Evolutionary conservation across 2,888 invertebrate species (phyloP), one percentile per base, ranked within the genome.

Genomic region (Gandaritis pyraliata): DNA sequence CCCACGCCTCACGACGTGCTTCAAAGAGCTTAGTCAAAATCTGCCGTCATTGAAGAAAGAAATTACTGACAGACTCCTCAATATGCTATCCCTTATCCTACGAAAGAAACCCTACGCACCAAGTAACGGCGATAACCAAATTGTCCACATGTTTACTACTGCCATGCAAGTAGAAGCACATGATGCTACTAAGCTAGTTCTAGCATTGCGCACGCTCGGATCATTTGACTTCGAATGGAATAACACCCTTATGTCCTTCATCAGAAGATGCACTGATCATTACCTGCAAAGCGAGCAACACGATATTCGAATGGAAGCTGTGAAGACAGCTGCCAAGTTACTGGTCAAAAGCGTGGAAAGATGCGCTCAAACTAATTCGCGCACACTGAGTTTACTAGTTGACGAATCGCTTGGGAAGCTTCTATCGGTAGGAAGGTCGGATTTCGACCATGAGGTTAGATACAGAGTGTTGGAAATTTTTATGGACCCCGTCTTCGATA

Each of bases 391-490:
- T 63, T 94, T 95, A 59, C 96, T 98, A 0, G 97, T 99, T n/a
- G 97, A 98, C 10, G 96, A 97, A 78, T 98, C 99, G 5, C 93
- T 99, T 18, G 96, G 96, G 43, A 97, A 98, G 80, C 92, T 99
- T 7, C 92, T 99, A 1, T 95, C 97, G 16, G 97, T 98, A 1
- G 98, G 98, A 33, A 96, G 99, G 65, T 98, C 98, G 0, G 99
- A 99, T 87, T 96, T 96, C 84, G 99, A 99, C 84, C 95, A 97
- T 11, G 98, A 98, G 85, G 98, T 99, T 2, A 94, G 99, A 2
- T 96, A 96, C 74, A 96, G 97, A 86, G 99, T 99, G 0, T 90
- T 99, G 18, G 96, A 96, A 66, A 98, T 98, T 4, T 93, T 99
- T 58, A 97, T 98, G 76, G 96, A 97, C 75, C 96, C 90, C 1